These are phyloP conservation scores for Macropis europaea DNA, from an alignment of 2,888 invertebrate species.

Conservation along the genomic window DNA sequence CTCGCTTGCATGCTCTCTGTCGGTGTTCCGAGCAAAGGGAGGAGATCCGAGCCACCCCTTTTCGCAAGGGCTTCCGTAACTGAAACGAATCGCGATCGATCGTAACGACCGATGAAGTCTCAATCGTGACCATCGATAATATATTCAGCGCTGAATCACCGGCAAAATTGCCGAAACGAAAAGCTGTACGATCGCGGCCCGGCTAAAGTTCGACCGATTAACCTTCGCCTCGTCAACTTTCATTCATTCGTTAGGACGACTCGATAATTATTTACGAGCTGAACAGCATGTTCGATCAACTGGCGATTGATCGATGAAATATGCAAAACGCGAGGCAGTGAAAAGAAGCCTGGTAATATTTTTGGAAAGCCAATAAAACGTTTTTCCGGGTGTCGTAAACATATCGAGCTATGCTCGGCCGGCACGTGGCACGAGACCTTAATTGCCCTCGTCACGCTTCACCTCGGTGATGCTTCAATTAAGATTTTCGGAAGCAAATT, in stretches of 20 bases:
- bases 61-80: background rate
- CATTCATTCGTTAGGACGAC: too few relatives aligned
- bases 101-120: constrained; percentile 5
- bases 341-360: background rate
- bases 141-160: background rate
- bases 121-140: background rate
- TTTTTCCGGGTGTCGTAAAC: background rate
- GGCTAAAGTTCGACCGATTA: background rate
- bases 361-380: background rate
- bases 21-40: background rate
- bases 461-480: constrained; percentile 47
- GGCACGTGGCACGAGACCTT: constrained; percentile 50
- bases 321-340: background rate
- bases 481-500: constrained; percentile 52
- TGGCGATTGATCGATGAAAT: background rate
- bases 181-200: too few relatives aligned
- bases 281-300: too few relatives aligned
- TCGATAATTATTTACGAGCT: too few relatives aligned
- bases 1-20: constrained; percentile 10
- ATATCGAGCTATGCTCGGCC: background rate
- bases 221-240: too few relatives aligned
- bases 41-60: background rate
- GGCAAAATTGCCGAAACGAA: background rate
- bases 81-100: constrained; percentile 37
- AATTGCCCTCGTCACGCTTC: constrained; percentile 56